Base-by-base conservation (phyloP, 53 echinoderm and acorn worm species). In the Paelopatides confundens region DNA sequence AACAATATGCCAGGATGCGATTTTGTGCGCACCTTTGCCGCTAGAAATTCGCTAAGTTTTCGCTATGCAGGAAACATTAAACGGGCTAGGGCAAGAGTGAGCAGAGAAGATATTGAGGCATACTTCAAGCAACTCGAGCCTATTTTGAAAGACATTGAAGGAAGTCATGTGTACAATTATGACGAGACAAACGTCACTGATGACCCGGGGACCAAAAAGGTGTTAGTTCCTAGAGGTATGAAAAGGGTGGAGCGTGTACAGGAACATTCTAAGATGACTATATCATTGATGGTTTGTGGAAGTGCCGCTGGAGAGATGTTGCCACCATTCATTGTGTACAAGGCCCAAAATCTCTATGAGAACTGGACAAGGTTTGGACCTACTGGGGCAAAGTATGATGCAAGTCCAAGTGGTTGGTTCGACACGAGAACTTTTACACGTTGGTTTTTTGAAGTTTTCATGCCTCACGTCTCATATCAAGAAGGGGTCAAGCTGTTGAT, bases 111-210 rank as follows among this genome's bases (percentile, higher is more conserved):
- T 7, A 38, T 76, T 10, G 27, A 76, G 11, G 43, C 37, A 15
- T 39, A 76, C 76, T 76, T 76, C 23, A 17, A 46, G 5, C 4
- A 76, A 23, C 43, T 21, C 13, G 15, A 38, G 12, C 8, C 27
- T 14, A 17, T 12, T 8, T 12, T 28, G 38, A 38, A 38, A 1
- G 76, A 39, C 21, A 13, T 81, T 24, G 26, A 47, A 1, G 13
- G 54, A 53, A 5, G 1, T 7, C 10, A 11, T 13, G 11, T 53
- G 1, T 31, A 31, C 18, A 81, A 81, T 5, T 81, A 52, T 32
- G 82, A 81, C 53, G 52, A 81, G 82, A 81, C 82, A 8, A 81
- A 81, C 30, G n/a, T 81, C 1, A 81, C 82, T 1, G 82, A 81
- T 31, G 82, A 81, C 48, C 82, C 82, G 8, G 82, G 82, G 21